These are phyloP conservation scores for Nycticebus coucang DNA, from an alignment of 2,113 vertebrate genomes.

Conservation along the genomic window DNA sequence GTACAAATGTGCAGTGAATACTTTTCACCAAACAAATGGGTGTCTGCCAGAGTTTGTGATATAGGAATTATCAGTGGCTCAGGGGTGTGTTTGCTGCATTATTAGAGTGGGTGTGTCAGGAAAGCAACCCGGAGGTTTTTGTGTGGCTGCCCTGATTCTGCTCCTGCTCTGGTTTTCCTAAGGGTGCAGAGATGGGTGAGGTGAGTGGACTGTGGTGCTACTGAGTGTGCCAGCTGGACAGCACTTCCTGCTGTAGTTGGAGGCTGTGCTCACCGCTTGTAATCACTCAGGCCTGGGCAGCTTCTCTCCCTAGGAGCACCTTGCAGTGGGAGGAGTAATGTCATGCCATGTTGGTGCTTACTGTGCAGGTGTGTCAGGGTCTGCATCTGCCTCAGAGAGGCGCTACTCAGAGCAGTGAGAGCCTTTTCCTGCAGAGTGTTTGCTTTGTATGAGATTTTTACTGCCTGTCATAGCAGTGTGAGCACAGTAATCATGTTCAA, in stretches of 20 bases:
- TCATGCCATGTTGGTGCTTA: not conserved
- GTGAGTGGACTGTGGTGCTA: rapidly evolving
- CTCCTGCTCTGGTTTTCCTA: rapidly evolving
- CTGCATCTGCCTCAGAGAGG: not conserved
- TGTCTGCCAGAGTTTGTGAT: not conserved
- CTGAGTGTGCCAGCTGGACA: not conserved
- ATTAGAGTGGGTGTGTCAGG: not conserved
- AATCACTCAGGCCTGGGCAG: too few species aligned
- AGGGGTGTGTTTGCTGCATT: not conserved
- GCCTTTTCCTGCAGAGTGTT: not conserved
- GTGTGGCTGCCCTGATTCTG: not conserved
- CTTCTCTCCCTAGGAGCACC: not conserved
- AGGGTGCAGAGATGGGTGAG: not conserved
- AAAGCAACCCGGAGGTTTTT: not conserved
- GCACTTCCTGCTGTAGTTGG: too few species aligned
- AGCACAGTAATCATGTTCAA: not conserved
- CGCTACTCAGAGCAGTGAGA: not conserved
- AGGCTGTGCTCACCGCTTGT: not conserved
- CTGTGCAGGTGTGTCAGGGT: not conserved
- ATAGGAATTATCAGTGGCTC: not conserved
- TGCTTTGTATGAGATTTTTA: not conserved
- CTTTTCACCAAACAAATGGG: not conserved
- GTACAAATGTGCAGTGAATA: not conserved
- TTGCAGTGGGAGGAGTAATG: not conserved
- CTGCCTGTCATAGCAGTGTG: not conserved